Base-by-base conservation (phyloP, 2,888 invertebrate genomes). In the Psylliodes chrysocephalus region DNA sequence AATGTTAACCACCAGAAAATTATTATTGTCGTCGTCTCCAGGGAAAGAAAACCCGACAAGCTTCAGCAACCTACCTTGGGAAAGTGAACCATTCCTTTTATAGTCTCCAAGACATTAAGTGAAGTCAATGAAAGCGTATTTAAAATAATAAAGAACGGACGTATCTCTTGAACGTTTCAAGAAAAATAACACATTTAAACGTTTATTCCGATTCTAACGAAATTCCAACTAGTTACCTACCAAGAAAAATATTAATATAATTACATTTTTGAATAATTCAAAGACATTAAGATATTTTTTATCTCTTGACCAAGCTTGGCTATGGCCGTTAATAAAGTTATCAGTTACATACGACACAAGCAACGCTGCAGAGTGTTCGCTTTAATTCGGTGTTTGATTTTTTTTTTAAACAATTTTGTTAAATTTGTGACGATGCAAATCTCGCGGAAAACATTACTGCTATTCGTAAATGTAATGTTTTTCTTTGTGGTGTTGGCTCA, bases 231-330 rank as follows among this genome's bases (percentile, higher is more conserved):
- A n/a, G n/a, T n/a, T n/a, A n/a, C n/a, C n/a, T n/a, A 33, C 30
- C 30, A 30, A 44, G 55, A 46, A 55, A n/a, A 19, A 33, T 30
- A 55, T 55, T 44, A 55, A n/a, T 12, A 33, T 30, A 55, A 44
- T 44, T 28, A 30, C 18, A 55, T 17, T 46, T 55, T 55, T 8
- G 7, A 33, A 18, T 18, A 51, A 33, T 51, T 51, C 2, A 14
- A 10, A 6, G 30, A 33, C 12, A 44, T 14, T 19, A 6, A 30
- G 30, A 30, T 30, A 30, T 30, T 8, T n/a, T n/a, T n/a, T 6
- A 30, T 30, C 30, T 30, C 30, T 6, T 30, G 30, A 8, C 10
- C 10, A n/a, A 10, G 30, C 10, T 30, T 8, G 10, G 30, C 30
- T 30, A n/a, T 30, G n/a, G n/a, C n/a, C n/a, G n/a, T n/a, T n/a